These are phyloP conservation scores for Cnemophilus loriae DNA, from an alignment of 2,113 vertebrate species.

Conservation along the genomic window DNA sequence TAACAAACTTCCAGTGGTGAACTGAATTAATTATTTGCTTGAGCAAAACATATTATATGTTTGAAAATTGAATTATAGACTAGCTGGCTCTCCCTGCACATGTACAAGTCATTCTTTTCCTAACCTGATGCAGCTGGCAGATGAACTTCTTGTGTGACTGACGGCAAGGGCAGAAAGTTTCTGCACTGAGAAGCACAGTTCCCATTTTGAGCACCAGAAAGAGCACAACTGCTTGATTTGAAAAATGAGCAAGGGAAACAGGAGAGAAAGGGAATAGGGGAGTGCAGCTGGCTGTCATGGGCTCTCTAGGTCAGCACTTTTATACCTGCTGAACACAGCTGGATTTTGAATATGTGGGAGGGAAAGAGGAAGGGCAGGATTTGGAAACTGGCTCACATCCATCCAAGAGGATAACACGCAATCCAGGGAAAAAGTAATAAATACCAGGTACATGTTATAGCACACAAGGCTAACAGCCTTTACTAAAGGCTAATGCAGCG, in stretches of 20 bases:
- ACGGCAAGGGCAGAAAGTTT: neutral
- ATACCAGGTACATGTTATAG: neutral
- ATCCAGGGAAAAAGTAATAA: neutral
- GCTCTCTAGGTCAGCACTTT: neutral
- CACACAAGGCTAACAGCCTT: neutral
- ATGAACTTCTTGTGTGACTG: neutral
- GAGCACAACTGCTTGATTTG: neutral
- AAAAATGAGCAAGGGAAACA: neutral
- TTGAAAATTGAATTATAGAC: neutral
- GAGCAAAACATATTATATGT: neutral
- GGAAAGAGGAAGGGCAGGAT: neutral
- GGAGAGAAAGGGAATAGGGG: neutral
- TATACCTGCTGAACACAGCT: constrained; percentile 21
- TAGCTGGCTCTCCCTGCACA: neutral
- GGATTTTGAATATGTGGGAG: neutral
- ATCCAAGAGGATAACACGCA: neutral
- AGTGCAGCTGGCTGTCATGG: constrained; percentile 7
- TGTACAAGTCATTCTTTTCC: neutral
- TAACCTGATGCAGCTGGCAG: neutral
- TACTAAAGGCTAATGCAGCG: neutral
- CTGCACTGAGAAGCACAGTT: neutral
- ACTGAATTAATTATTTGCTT: neutral
- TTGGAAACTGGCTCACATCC: constrained; percentile 1
- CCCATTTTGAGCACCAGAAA: neutral
- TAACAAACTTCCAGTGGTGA: neutral